Evolutionary conservation across 2,797 vertebrate genomes (phyloP), one percentile per base, ranked within the genome.

Genomic region (Tolypeutes matacus): DNA sequence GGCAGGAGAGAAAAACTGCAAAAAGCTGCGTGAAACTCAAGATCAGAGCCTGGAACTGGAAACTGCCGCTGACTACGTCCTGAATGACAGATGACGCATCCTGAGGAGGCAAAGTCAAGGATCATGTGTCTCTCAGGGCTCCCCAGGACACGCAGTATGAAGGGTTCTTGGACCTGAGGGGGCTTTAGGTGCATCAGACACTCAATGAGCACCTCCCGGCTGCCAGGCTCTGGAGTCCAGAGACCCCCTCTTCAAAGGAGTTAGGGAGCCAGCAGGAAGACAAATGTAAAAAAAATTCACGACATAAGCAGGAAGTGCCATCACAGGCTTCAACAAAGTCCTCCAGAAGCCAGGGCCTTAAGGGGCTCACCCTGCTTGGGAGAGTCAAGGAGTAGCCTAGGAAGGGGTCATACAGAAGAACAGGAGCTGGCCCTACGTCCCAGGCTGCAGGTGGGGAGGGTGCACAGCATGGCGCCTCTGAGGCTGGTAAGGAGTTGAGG

Each of bases 41-140:
- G 88, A 67, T 39, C 62, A 93, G 36, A 80, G 92, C 69, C 69
- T 77, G 53, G 46, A 81, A 78, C 64, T 25, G 56, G 64, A 73
- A 80, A 29, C 39, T 21, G 49, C 46, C 5, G 60, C n/a, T 17
- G 39, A 58, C 0, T 2, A 23, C 0, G 75, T 46, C 14, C 15
- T 0, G 4, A 87, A n/a, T 25, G 76, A 31, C 31, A 56, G 34
- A 46, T 0, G 12, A 91, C 0, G 2, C 29, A 69, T 18, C 72
- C 60, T 49, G 46, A 67, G 56, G 34, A 70, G 65, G 60, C 42
- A 25, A 76, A 56, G 56, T 11, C 53, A 18, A 49, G 39, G 39
- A n/a, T 56, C 34, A 10, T 20, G 58, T 20, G 46, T 46, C 70
- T 75, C 76, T 82, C 18, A 67, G 34, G 58, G 60, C 7, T 75